Evolutionary conservation across 2,888 invertebrate species (phyloP), one percentile per base, ranked within the genome.

Genomic region (Drosophila ustulata): DNA sequence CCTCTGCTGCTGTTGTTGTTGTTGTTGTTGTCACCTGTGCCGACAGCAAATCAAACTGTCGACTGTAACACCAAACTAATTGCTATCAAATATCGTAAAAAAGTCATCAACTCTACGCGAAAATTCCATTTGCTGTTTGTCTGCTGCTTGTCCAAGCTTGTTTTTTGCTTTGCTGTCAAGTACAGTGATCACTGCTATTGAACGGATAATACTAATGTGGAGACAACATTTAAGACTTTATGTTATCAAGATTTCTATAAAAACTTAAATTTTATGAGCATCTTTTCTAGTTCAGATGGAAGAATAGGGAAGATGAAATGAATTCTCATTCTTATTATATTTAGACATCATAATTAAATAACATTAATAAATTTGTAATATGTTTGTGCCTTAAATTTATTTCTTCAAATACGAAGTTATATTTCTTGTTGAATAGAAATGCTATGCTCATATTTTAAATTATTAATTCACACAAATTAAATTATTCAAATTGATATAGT

Each of bases 51-150:
- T 69, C 49, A 50, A 64, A 59, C 76, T 70, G 66, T 80, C 67
- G 63, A 58, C 67, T 62, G 57, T 63, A 66, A 71, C 71, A 64
- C 59, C 47, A 67, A 61, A 69, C 71, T 66, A 76, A 70, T 83
- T 80, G 62, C 71, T 68, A 75, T 72, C 53, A 82, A 71, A 80
- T 59, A 73, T 78, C 80, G 65, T 75, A 82, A 82, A 78, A 80
- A 87, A 87, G 84, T 89, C 80, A 80, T 86, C 89, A 82, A 58
- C 64, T 43, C 58, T 45, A 66, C 23, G 67, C 43, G 26, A 66
- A 63, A 55, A 67, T 64, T 52, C 62, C 61, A 65, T 65, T 64
- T 73, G 57, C 32, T 26, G 49, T 41, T 23, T 57, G 25, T 41
- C 37, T 43, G 6, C 8, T 61, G 25, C 34, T 18, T 37, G 8